Percentiles rank a stretch among this genome's conserved stretches.
Conservation (phyloP, 2,113 vertebrate genomes). For the Hyla sarda region DNA sequence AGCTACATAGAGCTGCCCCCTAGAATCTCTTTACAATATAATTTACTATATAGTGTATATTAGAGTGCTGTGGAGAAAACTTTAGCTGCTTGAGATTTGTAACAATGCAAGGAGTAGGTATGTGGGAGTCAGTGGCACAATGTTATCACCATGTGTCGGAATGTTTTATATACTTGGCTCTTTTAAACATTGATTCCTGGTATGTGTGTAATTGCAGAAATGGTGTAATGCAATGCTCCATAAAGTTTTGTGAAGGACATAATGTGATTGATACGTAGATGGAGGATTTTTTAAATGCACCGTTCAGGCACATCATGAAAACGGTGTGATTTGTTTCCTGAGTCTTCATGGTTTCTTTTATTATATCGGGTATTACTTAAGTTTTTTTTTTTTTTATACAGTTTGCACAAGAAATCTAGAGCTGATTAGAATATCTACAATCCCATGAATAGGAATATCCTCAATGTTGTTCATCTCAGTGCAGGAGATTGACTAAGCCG, state of each 20-base stretch:
- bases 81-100: not conserved
- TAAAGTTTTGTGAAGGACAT: conserved; percentile 57
- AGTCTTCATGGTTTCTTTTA: conserved; percentile 28
- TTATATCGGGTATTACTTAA: conserved; percentile 22
- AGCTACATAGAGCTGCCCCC: not conserved
- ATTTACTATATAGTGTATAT: not conserved
- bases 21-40: not conserved
- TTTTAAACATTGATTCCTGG: conserved; percentile 50
- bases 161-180: conserved; percentile 52
- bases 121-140: not conserved
- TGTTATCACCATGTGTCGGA: conserved; percentile 48
- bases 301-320: conserved; percentile 34
- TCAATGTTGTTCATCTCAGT: not conserved
- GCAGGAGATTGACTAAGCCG: not conserved
- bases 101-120: not conserved
- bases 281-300: conserved; percentile 17
- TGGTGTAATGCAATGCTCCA: conserved; percentile 56
- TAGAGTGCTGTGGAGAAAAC: not conserved
- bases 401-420: conserved; percentile 11
- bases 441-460: not conserved
- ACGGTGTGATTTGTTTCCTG: conserved; percentile 49
- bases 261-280: conserved; percentile 41
- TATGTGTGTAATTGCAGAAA: conserved; percentile 57
- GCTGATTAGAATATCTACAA: conserved; percentile 12
- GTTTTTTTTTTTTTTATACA: conserved; percentile 7